Percentiles rank a stretch among this genome's conserved stretches.
Evolutionary conservation across 2,113 vertebrate species (phyloP).

Genomic region (Struthio camelus): DNA sequence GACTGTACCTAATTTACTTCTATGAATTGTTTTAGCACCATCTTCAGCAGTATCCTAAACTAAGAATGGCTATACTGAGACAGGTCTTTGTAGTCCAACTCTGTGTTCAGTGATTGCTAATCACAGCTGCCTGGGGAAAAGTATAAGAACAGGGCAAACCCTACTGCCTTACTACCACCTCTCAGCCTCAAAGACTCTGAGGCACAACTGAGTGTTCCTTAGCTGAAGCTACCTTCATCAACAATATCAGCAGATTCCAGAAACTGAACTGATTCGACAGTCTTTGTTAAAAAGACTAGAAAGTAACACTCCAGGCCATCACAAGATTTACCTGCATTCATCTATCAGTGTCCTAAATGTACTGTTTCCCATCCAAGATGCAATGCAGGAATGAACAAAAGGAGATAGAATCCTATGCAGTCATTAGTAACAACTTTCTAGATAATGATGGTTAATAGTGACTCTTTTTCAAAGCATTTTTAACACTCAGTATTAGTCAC

Average conservation of each 20-base stretch:
- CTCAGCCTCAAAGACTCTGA: not conserved
- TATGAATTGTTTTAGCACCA: not conserved
- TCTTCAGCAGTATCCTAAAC: not conserved
- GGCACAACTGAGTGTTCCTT: not conserved
- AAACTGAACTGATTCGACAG: not conserved
- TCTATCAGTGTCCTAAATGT: conserved; percentile 20
- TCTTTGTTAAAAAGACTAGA: not conserved
- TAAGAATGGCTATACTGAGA: not conserved
- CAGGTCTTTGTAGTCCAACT: not conserved
- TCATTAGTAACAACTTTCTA: not conserved
- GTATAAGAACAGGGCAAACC: not conserved
- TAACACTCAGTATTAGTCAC: not conserved
- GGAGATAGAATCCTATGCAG: not conserved
- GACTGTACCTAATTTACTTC: not conserved
- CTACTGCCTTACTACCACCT: not conserved
- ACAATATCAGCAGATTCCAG: conserved; percentile 2
- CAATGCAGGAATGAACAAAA: conserved; percentile 27
- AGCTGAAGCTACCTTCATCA: not conserved
- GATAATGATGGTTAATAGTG: not conserved
- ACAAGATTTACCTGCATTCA: conserved; percentile 56
- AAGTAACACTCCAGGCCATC: not conserved
- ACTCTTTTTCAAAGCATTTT: not conserved
- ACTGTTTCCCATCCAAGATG: conserved; percentile 8
- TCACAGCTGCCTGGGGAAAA: not conserved
- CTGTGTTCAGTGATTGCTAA: not conserved